Evolutionary conservation across 2,888 invertebrate species (phyloP).

Genomic region (Tipula helvola): DNA sequence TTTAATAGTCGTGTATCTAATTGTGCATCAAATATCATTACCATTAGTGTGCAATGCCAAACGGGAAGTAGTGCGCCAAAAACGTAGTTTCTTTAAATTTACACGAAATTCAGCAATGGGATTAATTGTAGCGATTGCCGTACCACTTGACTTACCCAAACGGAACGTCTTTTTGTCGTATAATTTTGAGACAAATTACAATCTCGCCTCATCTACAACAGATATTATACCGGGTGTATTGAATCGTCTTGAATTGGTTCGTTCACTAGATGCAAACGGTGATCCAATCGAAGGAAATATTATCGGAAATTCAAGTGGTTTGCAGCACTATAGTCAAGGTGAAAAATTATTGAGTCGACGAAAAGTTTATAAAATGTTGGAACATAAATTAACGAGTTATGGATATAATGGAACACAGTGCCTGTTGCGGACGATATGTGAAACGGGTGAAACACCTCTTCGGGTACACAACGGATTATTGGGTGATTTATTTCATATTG

Average conservation of each 20-base stretch:
- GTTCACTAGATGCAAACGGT: neutral
- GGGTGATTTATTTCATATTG: conserved; percentile 44
- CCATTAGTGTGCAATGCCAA: neutral
- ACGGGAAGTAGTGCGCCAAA: neutral
- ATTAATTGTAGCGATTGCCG: conserved; percentile 52
- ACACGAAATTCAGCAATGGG: neutral
- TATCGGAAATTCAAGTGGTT: neutral
- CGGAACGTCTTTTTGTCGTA: conserved; percentile 59
- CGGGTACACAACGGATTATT: conserved; percentile 42
- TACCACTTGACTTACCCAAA: conserved; percentile 54
- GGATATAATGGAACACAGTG: conserved; percentile 43
- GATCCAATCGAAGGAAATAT: neutral
- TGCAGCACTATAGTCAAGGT: neutral
- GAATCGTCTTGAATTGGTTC: conserved; percentile 20
- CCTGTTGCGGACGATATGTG: conserved; percentile 47
- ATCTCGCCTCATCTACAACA: conserved; percentile 45
- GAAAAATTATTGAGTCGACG: conserved; percentile 29
- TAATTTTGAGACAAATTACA: conserved; percentile 60
- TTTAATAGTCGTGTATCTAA: neutral
- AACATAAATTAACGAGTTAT: conserved; percentile 41
- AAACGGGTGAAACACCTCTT: conserved; percentile 41
- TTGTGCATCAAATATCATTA: neutral
- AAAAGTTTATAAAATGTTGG: conserved; percentile 41
- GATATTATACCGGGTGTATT: conserved; percentile 42
- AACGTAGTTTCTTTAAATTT: neutral